Evolutionary conservation across 2,113 vertebrate genomes (phyloP), one percentile per base, ranked within the genome.

Genomic region (Rattus rattus): DNA sequence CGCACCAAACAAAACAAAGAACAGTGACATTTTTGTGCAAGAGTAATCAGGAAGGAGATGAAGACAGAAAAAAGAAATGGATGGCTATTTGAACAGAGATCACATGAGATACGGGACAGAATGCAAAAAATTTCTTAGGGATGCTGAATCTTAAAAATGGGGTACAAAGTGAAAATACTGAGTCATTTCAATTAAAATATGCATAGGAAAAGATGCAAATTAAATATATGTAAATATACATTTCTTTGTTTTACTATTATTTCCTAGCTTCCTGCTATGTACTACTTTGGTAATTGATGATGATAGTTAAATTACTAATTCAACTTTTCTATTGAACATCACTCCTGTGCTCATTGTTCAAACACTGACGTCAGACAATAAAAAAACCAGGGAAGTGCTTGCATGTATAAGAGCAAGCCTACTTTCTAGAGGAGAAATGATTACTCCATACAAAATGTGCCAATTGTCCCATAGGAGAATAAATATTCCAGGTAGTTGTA

Each of bases 41-140:
- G 54, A 95, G 76, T 77, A 93, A 65, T 80, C n/a, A 85, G 59
- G 43, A 96, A 96, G 83, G 39, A 96, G 96, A 56, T 91, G 85
- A 94, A 95, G 87, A 89, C 5, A 89, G 22, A 17, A 96, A 90
- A 85, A 93, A 93, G 70, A 63, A 96, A 85, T 88, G 52, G 90
- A 77, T 92, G 65, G n/a, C 43, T 63, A 65, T 39, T 61, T 75
- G 84, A 90, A 16, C 7, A 26, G 5, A 80, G 65, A 59, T 33
- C 56, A 80, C 56, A 14, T 81, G 59, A 86, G 69, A 93, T 85
- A 92, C n/a, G 75, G 39, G 56, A 85, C 28, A 81, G 39, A 90
- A 47, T 63, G 39, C 76, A 26, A 30, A 83, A 24, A 87, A 72
- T 43, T 92, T 7, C 14, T 95, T 67, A 54, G 76, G 3, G 19